Percentiles rank a stretch among this genome's conserved stretches.
phyloP scores from a whole-genome alignment of 2,113 vertebrate genomes.

The Lota lota region DNA sequence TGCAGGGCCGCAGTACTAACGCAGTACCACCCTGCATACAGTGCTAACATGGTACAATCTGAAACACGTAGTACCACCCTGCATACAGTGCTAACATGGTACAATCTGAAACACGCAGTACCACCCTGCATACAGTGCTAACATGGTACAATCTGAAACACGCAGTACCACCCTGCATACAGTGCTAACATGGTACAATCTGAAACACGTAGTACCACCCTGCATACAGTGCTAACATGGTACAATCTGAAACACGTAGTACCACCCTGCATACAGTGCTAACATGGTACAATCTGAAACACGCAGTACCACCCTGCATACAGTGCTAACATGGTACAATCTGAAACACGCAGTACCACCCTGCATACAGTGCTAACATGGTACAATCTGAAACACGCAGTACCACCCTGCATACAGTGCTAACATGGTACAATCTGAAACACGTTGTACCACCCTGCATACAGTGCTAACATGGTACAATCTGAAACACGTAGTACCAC shows the following conservation, averaged over 20 bases:
- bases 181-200: neutral
- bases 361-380: conserved; percentile 4
- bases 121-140: neutral
- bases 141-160: too few relatives aligned
- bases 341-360: neutral
- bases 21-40: neutral
- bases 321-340: neutral
- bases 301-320: neutral
- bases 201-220: neutral
- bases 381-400: neutral
- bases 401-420: neutral
- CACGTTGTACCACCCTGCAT: neutral
- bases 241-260: too few relatives aligned
- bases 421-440: neutral
- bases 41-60: neutral
- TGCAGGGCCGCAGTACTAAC: neutral
- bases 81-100: neutral
- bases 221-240: neutral
- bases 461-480: neutral
- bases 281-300: neutral
- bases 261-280: neutral
- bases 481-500: neutral
- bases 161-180: neutral
- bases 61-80: neutral
- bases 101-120: neutral